Evolutionary conservation across 2,888 invertebrate species (phyloP), one percentile per base, ranked within the genome.

Genomic region (Aromia moschata): DNA sequence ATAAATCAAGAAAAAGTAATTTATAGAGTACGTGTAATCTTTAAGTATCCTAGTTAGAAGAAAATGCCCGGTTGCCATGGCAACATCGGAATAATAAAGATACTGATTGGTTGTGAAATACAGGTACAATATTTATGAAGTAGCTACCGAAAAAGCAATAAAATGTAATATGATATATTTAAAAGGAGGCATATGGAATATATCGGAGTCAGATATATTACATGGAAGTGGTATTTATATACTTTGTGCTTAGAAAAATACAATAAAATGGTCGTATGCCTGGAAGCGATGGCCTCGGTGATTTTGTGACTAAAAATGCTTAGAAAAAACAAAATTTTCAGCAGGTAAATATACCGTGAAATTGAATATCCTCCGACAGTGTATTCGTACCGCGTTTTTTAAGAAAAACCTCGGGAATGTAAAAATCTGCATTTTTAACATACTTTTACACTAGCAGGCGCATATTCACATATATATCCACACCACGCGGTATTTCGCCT

Each of bases 331-430:
- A 63, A 68, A 70, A 70, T 69, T 69, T 70, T 70, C 70, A 70
- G 68, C 64, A 68, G 60, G 67, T 70, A 70, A 72, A 72, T 70
- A 71, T 70, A 64, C 67, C 70, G 70, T 71, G 69, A 70, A 70
- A 70, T 71, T 71, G 70, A 68, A 72, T 71, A 70, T 72, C 63
- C 67, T 68, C 61, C 65, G 65, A 58, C 64, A 67, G 67, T 68
- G 64, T 68, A 69, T 65, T 68, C 67, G 63, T 64, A 67, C 67
- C 66, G 67, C 58, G 60, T 67, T 62, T 63, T 54, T 60, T 44
- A 55, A 54, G 58, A 54, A 63, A 64, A 65, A 62, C 58, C 58
- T 52, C 40, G 49, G 45, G 58, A 57, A 44, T 44, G 56, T n/a
- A 59, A 56, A 51, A 67, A 60, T 47, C 64, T 58, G 53, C 52